Evolutionary conservation across 2,113 vertebrate species (phyloP).

Genomic region (Bubalus kerabau): DNA sequence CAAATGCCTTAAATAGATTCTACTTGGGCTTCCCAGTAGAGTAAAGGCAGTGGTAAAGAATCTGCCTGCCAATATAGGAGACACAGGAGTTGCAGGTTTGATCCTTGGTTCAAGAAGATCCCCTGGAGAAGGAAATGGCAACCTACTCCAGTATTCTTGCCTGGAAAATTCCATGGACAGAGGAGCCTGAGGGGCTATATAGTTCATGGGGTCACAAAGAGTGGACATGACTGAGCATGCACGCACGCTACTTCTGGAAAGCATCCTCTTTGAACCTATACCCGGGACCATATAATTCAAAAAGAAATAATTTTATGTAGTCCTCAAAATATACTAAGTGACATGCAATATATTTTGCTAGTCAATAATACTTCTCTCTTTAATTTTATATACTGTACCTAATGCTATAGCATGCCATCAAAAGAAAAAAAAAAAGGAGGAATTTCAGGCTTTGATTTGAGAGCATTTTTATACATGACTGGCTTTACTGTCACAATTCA

Average conservation of each 20-base stretch:
- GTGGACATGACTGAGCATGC: background rate
- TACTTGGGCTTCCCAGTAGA: background rate
- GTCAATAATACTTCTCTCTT: background rate
- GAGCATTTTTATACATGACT: constrained; percentile 57
- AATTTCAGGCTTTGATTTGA: constrained; percentile 50
- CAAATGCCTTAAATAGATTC: background rate
- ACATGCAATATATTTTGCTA: background rate
- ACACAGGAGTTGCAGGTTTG: background rate
- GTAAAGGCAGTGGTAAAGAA: background rate
- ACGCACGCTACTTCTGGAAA: background rate
- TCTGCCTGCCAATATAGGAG: background rate
- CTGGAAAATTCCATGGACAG: background rate
- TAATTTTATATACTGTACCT: background rate
- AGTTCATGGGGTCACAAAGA: background rate
- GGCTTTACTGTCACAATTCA: constrained; percentile 58
- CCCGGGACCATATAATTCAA: background rate
- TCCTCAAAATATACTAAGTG: background rate
- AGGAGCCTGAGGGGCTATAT: background rate
- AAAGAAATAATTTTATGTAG: background rate
- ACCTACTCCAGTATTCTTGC: background rate
- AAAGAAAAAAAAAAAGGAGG: background rate
- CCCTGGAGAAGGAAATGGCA: background rate
- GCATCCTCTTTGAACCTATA: background rate
- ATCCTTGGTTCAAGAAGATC: background rate
- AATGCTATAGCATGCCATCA: background rate